Base-by-base conservation (phyloP, 1,140 invertebrate species). In the Belonocnema kinseyi region DNA sequence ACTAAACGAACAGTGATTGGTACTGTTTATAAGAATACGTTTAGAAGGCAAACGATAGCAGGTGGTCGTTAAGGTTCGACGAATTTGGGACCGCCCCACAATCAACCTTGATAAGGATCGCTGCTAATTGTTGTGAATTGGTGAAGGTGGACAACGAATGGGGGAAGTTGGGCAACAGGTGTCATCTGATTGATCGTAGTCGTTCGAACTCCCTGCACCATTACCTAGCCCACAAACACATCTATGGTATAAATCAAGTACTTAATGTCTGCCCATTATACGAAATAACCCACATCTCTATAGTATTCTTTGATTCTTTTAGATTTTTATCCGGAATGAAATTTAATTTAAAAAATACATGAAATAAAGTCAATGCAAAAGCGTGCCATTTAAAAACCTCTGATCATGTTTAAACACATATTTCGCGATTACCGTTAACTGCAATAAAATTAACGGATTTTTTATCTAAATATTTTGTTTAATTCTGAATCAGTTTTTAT, bases 111-210 rank as follows among this genome's bases (percentile, higher is more conserved):
- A 91, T 91, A 90, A 91, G 89, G 89, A 92, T 91, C 88, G 75
- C 73, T 82, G 84, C 87, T 91, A 91, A 91, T 91, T 90, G 89
- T 88, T 86, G 86, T 80, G 85, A 91, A 91, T 90, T 90, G 86
- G 85, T 83, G 86, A 90, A 91, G 87, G 88, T 89, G 86, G 85
- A 80, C 81, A 88, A 86, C 84, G 88, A 88, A 85, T 85, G 84
- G 87, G 86, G 85, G 88, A 88, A 85, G 77, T 86, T 78, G 81
- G 88, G 90, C 90, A 91, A 91, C 90, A 91, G 90, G 90, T 91
- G 90, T 91, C 89, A 90, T 90, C 90, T 91, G 90, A 91, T 91
- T 91, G 89, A 91, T 91, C 88, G 87, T 83, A 87, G 85, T 88
- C 82, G 85, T 84, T 88, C 86, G 79, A 82, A 88, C 81, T 82